Base-by-base conservation (phyloP, 2,888 invertebrate species). In the Amblyjoppa proteus region DNA sequence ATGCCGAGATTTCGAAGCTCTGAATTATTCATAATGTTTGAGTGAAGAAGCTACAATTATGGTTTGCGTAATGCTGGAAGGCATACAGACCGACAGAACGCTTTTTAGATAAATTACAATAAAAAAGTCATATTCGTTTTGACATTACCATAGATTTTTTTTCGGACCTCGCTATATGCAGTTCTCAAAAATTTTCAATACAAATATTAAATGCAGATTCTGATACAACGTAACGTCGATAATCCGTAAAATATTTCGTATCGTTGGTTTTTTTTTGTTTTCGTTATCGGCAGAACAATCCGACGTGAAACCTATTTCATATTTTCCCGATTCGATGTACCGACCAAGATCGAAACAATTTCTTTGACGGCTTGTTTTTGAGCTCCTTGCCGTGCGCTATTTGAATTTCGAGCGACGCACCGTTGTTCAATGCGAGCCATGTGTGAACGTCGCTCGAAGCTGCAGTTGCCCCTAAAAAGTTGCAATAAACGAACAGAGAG, bases 241-340 rank as follows among this genome's bases (percentile, higher is more conserved):
- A 51, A 51, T 28, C 31, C 51, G 28, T 68, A 41, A 38, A 7
- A 41, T 25, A 68, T 41, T 31, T 77, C 77, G 34, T 75, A 49
- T 80, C 68, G 61, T 80, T 75, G 20, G 45, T 20, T 41, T 41
- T 20, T 45, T 61, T 25, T 25, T 31, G 16, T 53, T 9, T 58
- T 58, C 28, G 61, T 83, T 51, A 78, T 51, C 69, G 83, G 87
- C 85, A 83, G 83, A 31, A 79, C 28, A 70, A 49, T 45, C 78
- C 69, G 79, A 84, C 70, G 68, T 74, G 81, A 34, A 81, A 70
- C 81, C 69, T 84, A 16, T 87, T 68, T 91, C 88, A 94, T 85
- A 94, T 93, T 88, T 94, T 94, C 25, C 94, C 94, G 86, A 94
- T 94, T 31, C 93, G 90, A 88, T 94, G 94, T 13, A 94, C 94